A percentile compares a stretch with the other conserved stretches of the same genome.
Conservation (phyloP, 2,797 vertebrate genomes). For the Dallia pectoralis region DNA sequence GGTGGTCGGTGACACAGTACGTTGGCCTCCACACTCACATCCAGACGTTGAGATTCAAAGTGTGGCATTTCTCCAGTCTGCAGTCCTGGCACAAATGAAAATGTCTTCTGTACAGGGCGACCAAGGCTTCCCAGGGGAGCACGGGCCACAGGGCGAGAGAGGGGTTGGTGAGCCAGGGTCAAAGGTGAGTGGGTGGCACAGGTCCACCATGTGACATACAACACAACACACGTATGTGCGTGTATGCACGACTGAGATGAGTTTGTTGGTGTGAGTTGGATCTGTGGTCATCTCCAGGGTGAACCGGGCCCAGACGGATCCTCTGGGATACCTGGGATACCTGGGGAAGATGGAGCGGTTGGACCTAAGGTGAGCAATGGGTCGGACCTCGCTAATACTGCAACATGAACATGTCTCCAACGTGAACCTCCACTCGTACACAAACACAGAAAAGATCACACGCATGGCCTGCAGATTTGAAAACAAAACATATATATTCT, state of each 20-base stretch:
- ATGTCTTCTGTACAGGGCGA: slow-evolving; percentile 74
- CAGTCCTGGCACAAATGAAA: background rate
- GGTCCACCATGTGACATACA: background rate
- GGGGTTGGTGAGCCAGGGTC: slow-evolving; percentile 72
- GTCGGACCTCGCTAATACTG: background rate
- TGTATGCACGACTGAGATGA: background rate
- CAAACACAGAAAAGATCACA: too few species aligned
- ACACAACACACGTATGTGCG: background rate
- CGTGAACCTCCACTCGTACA: too few species aligned
- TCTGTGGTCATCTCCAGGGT: slow-evolving; percentile 69
- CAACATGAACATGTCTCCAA: too few species aligned
- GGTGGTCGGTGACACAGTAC: background rate
- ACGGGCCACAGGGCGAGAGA: slow-evolving; percentile 75
- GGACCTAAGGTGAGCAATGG: slow-evolving; percentile 79
- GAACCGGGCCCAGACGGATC: slow-evolving; percentile 71
- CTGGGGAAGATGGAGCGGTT: slow-evolving; percentile 75
- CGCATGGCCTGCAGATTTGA: too few species aligned
- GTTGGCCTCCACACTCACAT: background rate
- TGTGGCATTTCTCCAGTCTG: background rate
- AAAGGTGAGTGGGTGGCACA: slow-evolving; percentile 64
- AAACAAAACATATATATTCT: too few species aligned
- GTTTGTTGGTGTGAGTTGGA: background rate
- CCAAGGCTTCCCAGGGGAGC: slow-evolving; percentile 77
- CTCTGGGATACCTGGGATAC: slow-evolving; percentile 76
- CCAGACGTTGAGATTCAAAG: background rate